Conservation (phyloP, 1,140 invertebrate genomes). For the Heliconius hermathena region DNA sequence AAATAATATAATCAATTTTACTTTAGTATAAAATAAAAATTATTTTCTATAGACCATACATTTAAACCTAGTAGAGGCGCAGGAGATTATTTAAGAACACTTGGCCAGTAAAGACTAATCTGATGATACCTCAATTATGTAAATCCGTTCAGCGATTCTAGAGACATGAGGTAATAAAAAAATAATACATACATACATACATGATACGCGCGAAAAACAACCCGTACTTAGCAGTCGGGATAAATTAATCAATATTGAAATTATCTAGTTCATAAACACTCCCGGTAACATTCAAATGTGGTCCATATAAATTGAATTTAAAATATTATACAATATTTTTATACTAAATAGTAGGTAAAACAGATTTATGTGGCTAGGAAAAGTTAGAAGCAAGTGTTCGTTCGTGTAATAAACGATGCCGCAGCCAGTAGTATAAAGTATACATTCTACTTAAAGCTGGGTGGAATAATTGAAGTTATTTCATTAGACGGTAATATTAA, state of each 20-base stretch:
- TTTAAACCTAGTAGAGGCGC: fast-evolving
- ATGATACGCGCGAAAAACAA: too few relatives aligned
- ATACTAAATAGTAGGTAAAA: background rate
- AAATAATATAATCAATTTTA: too few relatives aligned
- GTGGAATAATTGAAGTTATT: constrained; percentile 25
- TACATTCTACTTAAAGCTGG: constrained; percentile 23
- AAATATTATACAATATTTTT: constrained; percentile 9
- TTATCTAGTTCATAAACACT: background rate
- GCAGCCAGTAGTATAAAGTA: constrained; percentile 14
- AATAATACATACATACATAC: too few relatives aligned
- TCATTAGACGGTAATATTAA: constrained; percentile 18
- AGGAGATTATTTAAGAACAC: too few relatives aligned
- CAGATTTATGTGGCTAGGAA: background rate
- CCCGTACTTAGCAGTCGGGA: too few relatives aligned
- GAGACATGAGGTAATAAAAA: too few relatives aligned
- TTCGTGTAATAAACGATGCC: constrained; percentile 20
- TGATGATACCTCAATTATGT: too few relatives aligned
- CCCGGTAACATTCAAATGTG: background rate
- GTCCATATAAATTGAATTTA: background rate
- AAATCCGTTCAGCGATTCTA: too few relatives aligned
- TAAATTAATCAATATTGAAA: background rate
- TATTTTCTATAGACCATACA: too few relatives aligned
- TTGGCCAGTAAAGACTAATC: too few relatives aligned
- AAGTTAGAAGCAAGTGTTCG: constrained; percentile 12
- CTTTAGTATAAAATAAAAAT: too few relatives aligned